Percentiles rank a stretch among this genome's conserved stretches.
phyloP scores from a whole-genome alignment of 2,113 vertebrate genomes.

The Saccopteryx bilineata region DNA sequence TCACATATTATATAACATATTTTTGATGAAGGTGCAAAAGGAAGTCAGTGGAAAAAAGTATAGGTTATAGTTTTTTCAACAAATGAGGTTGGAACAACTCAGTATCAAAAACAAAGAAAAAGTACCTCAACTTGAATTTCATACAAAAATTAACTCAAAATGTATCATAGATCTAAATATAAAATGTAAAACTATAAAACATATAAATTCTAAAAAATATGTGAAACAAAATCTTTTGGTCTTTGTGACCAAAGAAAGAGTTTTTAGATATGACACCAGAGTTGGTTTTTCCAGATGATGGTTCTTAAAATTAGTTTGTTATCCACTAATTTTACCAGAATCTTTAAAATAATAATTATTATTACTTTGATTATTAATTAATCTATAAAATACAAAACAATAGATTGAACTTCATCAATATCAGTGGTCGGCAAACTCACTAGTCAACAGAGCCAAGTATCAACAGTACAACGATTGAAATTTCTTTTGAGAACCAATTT shows the following conservation, averaged over 20 bases:
- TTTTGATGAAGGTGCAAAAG: neutral
- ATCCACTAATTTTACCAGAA: too few relatives aligned
- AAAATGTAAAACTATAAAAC: conserved; percentile 11
- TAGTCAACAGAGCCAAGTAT: too few relatives aligned
- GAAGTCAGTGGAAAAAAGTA: neutral
- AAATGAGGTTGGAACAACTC: neutral
- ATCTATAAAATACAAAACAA: neutral
- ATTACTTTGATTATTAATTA: neutral
- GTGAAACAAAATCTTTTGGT: neutral
- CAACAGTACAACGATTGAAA: too few relatives aligned
- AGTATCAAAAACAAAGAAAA: neutral
- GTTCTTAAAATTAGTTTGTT: too few relatives aligned
- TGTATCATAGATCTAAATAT: neutral
- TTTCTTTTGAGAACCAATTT: too few relatives aligned
- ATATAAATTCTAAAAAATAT: conserved; percentile 3
- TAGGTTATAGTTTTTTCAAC: neutral
- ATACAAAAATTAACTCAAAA: conserved; percentile 1
- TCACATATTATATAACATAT: neutral
- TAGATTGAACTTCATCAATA: neutral
- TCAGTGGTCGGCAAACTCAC: neutral
- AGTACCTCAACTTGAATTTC: neutral
- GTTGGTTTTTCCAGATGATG: too few relatives aligned
- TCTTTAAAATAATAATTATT: neutral
- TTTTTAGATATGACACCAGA: neutral
- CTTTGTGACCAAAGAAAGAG: neutral